Base-by-base conservation (phyloP, 2,888 invertebrate species). In the Mesopsocus fuscifrons region DNA sequence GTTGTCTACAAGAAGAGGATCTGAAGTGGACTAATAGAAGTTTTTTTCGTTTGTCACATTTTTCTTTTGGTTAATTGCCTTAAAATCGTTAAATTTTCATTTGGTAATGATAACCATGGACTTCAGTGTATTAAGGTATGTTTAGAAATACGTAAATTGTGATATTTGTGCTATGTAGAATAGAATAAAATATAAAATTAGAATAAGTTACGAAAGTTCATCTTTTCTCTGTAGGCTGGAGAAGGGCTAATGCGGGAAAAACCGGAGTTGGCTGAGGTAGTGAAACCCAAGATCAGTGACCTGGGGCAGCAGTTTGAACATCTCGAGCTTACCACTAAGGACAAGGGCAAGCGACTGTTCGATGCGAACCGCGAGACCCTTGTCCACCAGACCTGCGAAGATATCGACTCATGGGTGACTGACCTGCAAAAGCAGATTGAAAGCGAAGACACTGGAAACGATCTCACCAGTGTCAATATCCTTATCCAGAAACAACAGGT, bases 381-480 rank as follows among this genome's bases (percentile, higher is more conserved):
- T n/a, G 85, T 95, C 42, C 92, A 95, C 62, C 95, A 97, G 65
- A 94, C 91, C 30, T 92, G 92, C 61, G 95, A 95, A 59, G 95
- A 97, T 57, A 94, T 97, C 57, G 95, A 97, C 60, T 88, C 92
- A 1, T 99, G 97, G 88, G 94, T 98, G 72, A 89, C 84, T 58
- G 92, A 97, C 56, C 70, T 99, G 49, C 97, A 98, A 65, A 92
- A 92, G 56, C 95, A 98, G 63, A 94, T 92, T 57, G 85, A 89
- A 54, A 83, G 81, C 56, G 87, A 88, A 47, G 92, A 92, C 57
- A 88, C 89, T 34, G 89, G 94, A 52, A 77, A 77, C 50, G 97
- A 98, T 69, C 71, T 98, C 55, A 95, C 97, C 43, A 95, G 95
- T 38, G 98, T 98, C 47, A 98, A 98, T 58, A 92, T 97, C 58